phyloP scores from a whole-genome alignment of 1,140 invertebrate genomes.

The Chelonus insularis region DNA sequence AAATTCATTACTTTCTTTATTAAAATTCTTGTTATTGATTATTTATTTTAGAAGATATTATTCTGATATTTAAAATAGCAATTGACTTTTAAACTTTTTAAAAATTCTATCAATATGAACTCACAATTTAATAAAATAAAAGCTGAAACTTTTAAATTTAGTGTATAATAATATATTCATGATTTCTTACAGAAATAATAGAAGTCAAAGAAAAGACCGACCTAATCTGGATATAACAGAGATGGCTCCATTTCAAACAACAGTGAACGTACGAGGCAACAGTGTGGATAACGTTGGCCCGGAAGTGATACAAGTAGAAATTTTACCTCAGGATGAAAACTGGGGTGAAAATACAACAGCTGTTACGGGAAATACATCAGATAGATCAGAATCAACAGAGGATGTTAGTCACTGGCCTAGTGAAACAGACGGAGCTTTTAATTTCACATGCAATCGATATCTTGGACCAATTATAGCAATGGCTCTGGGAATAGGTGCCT shows the following conservation, averaged over 20 bases:
- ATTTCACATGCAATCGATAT: conserved; percentile 78
- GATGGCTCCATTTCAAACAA: conserved; percentile 81
- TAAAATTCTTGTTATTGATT: too few relatives aligned
- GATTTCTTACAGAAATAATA: conserved; percentile 44
- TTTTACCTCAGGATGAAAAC: conserved; percentile 93
- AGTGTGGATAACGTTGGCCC: conserved; percentile 68
- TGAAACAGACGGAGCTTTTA: conserved; percentile 71
- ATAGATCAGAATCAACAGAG: conserved; percentile 90
- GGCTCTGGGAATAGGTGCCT: conserved; percentile 78
- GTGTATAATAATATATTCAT: too few relatives aligned
- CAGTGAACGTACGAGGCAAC: conserved; percentile 73
- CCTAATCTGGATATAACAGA: conserved; percentile 46
- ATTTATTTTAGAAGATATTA: too few relatives aligned
- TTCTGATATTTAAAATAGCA: too few relatives aligned
- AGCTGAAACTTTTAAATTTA: too few relatives aligned
- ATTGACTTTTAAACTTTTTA: too few relatives aligned
- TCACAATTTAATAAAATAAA: too few relatives aligned
- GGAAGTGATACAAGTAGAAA: conserved; percentile 90
- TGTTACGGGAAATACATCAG: conserved; percentile 94
- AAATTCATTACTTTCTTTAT: too few relatives aligned
- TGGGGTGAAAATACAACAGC: conserved; percentile 98
- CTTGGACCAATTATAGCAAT: conserved; percentile 76
- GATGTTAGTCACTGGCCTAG: conserved; percentile 81
- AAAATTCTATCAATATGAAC: too few relatives aligned
- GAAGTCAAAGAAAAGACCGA: conserved; percentile 53